Conservation (phyloP, 2,888 invertebrate species). For the Oxytorus armatus region DNA sequence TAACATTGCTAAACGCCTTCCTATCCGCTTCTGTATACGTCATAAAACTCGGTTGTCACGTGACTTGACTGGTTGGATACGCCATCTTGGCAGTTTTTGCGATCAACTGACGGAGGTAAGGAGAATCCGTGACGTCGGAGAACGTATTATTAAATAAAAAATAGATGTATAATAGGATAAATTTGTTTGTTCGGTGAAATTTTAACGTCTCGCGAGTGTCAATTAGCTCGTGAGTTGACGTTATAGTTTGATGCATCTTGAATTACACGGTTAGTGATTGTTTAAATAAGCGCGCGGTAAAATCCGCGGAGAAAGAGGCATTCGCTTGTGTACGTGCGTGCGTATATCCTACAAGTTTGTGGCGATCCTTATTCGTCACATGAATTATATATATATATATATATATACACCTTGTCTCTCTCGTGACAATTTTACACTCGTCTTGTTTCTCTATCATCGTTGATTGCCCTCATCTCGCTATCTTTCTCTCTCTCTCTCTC, state of each 20-base stretch:
- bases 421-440: conserved; percentile 12
- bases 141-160: background rate
- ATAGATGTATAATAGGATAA: background rate
- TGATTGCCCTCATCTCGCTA: background rate
- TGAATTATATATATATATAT: background rate
- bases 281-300: conserved; percentile 66
- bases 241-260: background rate
- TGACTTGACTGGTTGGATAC: conserved; percentile 70
- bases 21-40: conserved; percentile 73
- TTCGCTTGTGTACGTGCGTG: conserved; percentile 4
- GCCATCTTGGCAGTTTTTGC: conserved; percentile 82
- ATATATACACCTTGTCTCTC: background rate
- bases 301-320: background rate
- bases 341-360: too few species aligned
- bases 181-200: background rate
- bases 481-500: background rate
- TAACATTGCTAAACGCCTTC: conserved; percentile 69
- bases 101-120: conserved; percentile 76
- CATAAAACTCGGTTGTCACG: conserved; percentile 79
- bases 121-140: conserved; percentile 79
- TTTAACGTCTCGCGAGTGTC: background rate
- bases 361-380: background rate
- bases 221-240: background rate
- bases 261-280: conserved; percentile 61
- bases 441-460: conserved; percentile 16